Conservation (phyloP, 2,888 invertebrate genomes). For the Leucophenga montana region DNA sequence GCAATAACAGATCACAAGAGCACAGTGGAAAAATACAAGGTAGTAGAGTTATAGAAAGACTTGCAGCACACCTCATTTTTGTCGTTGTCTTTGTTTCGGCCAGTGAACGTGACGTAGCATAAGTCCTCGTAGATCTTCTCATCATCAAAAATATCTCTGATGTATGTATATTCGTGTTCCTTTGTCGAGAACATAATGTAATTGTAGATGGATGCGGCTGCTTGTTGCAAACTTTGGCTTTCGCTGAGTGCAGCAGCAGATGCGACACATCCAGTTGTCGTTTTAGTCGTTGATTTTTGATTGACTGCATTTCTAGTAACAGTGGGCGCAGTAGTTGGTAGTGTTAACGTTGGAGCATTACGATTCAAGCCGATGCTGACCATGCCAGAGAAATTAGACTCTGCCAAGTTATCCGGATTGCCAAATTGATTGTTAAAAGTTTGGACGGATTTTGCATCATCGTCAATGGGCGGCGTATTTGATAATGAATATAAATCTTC, state of each 20-base stretch:
- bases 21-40: slow-evolving; percentile 21
- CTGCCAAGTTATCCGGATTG: slow-evolving; percentile 8
- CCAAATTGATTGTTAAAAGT: slow-evolving; percentile 42
- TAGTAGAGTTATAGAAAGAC: slow-evolving; percentile 12
- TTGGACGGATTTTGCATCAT: slow-evolving; percentile 44
- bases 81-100: slow-evolving; percentile 71
- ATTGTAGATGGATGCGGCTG: slow-evolving; percentile 69
- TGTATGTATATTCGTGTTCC: slow-evolving; percentile 68
- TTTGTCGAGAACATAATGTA: slow-evolving; percentile 64
- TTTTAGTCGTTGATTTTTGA: neutral
- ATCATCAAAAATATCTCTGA: slow-evolving; percentile 75
- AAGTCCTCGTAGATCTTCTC: slow-evolving; percentile 92
- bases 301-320: slow-evolving; percentile 14
- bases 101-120: slow-evolving; percentile 88
- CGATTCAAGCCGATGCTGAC: neutral
- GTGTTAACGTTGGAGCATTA: neutral
- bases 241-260: slow-evolving; percentile 44
- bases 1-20: too few relatives aligned
- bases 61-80: slow-evolving; percentile 77
- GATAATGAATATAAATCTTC: slow-evolving; percentile 63
- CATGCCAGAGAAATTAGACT: slow-evolving; percentile 13
- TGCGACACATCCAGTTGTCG: neutral
- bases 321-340: slow-evolving; percentile 26
- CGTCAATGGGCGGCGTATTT: slow-evolving; percentile 58
- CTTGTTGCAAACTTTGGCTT: slow-evolving; percentile 65